phyloP scores from a whole-genome alignment of 2,888 invertebrate genomes.

The Podabrus alpinus region DNA sequence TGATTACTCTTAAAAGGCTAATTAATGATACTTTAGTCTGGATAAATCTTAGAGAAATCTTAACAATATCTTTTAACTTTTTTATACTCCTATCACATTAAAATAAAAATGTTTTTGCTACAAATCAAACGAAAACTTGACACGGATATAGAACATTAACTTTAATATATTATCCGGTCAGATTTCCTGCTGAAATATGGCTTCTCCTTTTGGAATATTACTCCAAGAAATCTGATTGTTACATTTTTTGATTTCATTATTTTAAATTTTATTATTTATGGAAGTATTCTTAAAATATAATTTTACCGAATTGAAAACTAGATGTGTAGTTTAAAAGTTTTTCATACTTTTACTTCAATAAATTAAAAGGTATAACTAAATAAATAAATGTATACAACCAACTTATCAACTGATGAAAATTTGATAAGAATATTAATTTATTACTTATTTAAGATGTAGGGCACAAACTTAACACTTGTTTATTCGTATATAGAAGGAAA shows the following conservation, averaged over 20 bases:
- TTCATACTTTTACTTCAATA: background rate
- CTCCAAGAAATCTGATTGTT: background rate
- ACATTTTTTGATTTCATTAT: background rate
- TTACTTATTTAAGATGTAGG: no score
- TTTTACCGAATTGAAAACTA: background rate
- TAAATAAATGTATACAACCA: no score
- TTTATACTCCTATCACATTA: background rate
- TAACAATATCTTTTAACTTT: background rate
- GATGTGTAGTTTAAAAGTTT: background rate
- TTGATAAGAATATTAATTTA: no score
- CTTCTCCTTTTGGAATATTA: background rate
- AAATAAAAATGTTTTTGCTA: slow-evolving; percentile 9
- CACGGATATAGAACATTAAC: slow-evolving; percentile 19
- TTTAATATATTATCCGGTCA: slow-evolving; percentile 20
- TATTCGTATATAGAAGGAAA: no score
- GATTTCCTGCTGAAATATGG: slow-evolving; percentile 16
- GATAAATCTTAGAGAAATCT: background rate
- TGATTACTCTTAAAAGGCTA: background rate
- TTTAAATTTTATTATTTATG: background rate
- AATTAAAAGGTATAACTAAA: background rate
- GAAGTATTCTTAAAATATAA: background rate
- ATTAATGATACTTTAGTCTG: background rate
- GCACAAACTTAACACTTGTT: no score
- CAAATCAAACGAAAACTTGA: slow-evolving; percentile 22
- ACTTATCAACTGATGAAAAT: no score